Evolutionary conservation across 2,113 vertebrate species (phyloP).

Genomic region (Heterotilapia buettikoferi): DNA sequence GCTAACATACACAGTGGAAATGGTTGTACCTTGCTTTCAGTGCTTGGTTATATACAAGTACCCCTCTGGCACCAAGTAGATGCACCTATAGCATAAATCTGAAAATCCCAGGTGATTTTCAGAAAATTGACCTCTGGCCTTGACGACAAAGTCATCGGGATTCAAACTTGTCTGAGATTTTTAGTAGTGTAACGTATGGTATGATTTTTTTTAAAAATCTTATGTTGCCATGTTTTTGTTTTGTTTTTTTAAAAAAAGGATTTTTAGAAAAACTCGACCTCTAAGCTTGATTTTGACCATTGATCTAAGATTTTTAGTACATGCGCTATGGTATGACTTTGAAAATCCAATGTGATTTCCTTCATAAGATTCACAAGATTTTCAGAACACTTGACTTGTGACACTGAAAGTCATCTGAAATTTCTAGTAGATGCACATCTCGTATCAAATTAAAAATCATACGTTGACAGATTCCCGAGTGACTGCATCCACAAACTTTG

Average conservation of each 20-base stretch:
- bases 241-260: background rate
- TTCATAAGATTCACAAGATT: background rate
- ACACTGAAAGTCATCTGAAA: background rate
- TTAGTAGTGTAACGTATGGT: background rate
- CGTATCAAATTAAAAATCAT: background rate
- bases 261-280: background rate
- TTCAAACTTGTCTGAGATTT: background rate
- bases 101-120: background rate
- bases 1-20: background rate
- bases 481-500: background rate
- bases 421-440: background rate
- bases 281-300: background rate
- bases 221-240: background rate
- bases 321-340: rapidly evolving
- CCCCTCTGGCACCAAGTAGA: background rate
- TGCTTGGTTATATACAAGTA: background rate
- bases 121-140: background rate
- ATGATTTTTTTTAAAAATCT: rapidly evolving
- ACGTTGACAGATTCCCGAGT: background rate
- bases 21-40: background rate
- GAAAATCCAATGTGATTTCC: rapidly evolving
- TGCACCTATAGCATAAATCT: background rate
- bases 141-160: background rate
- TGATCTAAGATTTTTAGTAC: background rate
- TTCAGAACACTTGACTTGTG: background rate